Base-by-base conservation (phyloP, 2,113 vertebrate species). In the Eleginops maclovinus region DNA sequence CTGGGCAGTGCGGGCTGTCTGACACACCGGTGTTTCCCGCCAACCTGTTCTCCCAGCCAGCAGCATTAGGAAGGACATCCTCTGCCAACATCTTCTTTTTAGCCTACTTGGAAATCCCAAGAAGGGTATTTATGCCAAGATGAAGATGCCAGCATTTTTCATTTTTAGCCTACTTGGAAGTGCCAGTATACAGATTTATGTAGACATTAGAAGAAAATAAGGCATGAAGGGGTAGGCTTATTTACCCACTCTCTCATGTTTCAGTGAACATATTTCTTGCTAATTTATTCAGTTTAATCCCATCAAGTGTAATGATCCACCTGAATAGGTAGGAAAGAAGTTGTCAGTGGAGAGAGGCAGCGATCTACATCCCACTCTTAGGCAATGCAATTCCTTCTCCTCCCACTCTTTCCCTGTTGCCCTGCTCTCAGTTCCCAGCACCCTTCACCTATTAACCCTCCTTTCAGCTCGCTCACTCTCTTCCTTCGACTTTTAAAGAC, bases 401-500 rank as follows among this genome's bases (percentile, higher is more conserved):
- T 75, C 66, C 72, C 70, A 60, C 78, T 68, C 58, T 19, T 55
- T 64, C 77, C 83, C 79, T 47, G 26, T 53, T 75, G 69, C 56
- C 63, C 79, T 16, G 51, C 79, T 76, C 50, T 62, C 65, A 64
- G 26, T 41, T 80, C 77, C 76, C 77, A 82, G 66, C 63, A 67
- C 80, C 76, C 70, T 62, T 92, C 85, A 83, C 88, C 85, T 86
- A 88, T 90, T 87, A 88, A 88, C 83, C 83, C 60, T 69, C 19
- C 62, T 76, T 44, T 82, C 28, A 62, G 65, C 72, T 46, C 9
- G 7, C 82, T 91, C 90, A 49, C 83, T 77, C 85, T 58, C 58
- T 51, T 54, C 68, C 61, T 72, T 62, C 90, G 92, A 88, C 93
- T 95, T 94, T 93, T 91, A 94, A 95, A 94, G 94, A 94, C 90